Evolutionary conservation across 2,113 vertebrate genomes (phyloP).

Genomic region (Sylvietta virens): DNA sequence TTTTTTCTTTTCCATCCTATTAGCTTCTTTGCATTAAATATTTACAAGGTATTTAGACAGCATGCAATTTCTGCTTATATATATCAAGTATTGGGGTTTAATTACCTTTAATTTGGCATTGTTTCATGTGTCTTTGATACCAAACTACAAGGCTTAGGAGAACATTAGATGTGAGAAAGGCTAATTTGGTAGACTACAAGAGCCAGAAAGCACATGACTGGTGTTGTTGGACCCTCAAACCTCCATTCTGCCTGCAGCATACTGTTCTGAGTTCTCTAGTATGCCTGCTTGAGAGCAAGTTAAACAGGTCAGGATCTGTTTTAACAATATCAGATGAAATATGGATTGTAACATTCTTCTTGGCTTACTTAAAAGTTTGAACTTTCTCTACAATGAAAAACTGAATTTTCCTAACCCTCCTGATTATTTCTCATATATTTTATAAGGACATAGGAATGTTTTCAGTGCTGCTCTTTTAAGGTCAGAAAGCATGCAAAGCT

Average conservation of each 20-base stretch:
- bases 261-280: neutral
- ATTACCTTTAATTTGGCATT: neutral
- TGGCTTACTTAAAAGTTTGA: constrained; percentile 9
- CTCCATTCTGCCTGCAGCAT: neutral
- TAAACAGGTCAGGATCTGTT: neutral
- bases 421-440: constrained; percentile 15
- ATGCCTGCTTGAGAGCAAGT: neutral
- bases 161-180: neutral
- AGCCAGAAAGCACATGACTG: neutral
- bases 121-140: neutral
- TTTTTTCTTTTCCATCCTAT: neutral
- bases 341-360: constrained; percentile 4
- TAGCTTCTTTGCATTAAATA: neutral
- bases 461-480: neutral
- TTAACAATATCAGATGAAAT: constrained; percentile 2
- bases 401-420: neutral
- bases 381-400: neutral
- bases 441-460: constrained; percentile 15
- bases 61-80: neutral
- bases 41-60: neutral
- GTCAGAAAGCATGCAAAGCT: neutral
- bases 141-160: neutral
- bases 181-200: neutral
- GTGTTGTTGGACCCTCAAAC: neutral
- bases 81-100: neutral